These are phyloP conservation scores for Aphelocoma coerulescens DNA, from an alignment of 2,113 vertebrate species.

Conservation along the genomic window DNA sequence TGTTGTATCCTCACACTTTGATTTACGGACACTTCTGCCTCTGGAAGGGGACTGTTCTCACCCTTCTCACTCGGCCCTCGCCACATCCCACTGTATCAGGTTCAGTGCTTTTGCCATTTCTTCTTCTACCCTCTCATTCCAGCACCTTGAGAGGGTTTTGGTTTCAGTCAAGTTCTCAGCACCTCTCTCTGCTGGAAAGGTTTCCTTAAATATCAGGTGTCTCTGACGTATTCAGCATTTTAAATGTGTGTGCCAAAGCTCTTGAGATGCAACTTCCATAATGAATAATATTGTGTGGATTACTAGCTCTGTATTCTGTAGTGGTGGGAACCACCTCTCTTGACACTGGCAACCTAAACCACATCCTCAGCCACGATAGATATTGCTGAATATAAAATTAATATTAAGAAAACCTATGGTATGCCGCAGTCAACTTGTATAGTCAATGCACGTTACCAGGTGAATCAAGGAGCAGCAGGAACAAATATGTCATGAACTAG, in stretches of 20 bases:
- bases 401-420: not conserved
- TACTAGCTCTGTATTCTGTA: not conserved
- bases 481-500: not conserved
- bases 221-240: not conserved
- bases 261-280: not conserved
- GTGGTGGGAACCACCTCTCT: not conserved
- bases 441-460: not conserved
- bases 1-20: conserved; percentile 62
- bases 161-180: not conserved
- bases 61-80: not conserved
- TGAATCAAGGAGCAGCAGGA: not conserved
- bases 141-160: not conserved
- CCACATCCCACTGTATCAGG: not conserved
- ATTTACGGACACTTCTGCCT: conserved; percentile 63
- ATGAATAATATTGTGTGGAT: not conserved
- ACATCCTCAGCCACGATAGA: not conserved
- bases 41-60: not conserved
- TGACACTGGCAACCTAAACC: not conserved
- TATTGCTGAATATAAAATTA: not conserved
- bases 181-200: not conserved
- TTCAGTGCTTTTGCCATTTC: not conserved
- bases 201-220: not conserved
- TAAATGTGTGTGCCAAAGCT: not conserved
- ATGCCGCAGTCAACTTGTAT: not conserved
- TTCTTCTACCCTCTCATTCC: not conserved